A percentile compares a stretch with the other conserved stretches of the same genome.
Evolutionary conservation across 1,140 invertebrate genomes (phyloP).

Genomic region (Lamellibrachia luymesi): DNA sequence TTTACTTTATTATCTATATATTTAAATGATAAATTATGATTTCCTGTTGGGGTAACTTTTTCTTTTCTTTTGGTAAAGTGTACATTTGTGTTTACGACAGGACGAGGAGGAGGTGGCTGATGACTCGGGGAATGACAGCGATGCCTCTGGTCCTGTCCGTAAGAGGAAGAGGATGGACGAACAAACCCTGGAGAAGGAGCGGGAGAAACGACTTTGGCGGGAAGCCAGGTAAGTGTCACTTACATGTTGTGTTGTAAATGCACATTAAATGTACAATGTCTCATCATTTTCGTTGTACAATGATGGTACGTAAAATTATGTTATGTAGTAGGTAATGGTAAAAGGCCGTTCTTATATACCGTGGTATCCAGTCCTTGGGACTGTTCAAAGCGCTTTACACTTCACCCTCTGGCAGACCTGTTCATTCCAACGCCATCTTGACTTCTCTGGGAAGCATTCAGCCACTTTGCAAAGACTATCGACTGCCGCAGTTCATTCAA

Average conservation of each 20-base stretch:
- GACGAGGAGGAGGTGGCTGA: constrained; percentile 20
- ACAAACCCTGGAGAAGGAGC: constrained; percentile 68
- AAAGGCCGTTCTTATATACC: too few species aligned
- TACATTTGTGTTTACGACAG: background rate
- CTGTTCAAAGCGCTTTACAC: too few species aligned
- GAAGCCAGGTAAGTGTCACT: constrained; percentile 62
- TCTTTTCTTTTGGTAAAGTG: background rate
- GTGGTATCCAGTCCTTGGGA: too few species aligned
- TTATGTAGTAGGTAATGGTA: too few species aligned
- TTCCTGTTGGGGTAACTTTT: background rate
- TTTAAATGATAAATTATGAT: background rate
- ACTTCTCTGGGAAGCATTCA: too few species aligned
- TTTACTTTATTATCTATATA: too few species aligned
- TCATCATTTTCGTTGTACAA: background rate
- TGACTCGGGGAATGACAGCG: constrained; percentile 50
- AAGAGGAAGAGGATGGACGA: constrained; percentile 73
- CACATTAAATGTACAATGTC: background rate
- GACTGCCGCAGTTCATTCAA: too few species aligned
- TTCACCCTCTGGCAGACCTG: too few species aligned
- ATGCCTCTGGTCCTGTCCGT: constrained; percentile 37
- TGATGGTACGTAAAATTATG: background rate
- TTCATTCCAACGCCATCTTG: too few species aligned
- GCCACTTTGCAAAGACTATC: too few species aligned
- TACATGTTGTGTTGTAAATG: background rate
- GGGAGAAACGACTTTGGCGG: constrained; percentile 77